These are phyloP conservation scores for Myripristis jacobus DNA, from an alignment of 2,797 vertebrate species.

Conservation along the genomic window DNA sequence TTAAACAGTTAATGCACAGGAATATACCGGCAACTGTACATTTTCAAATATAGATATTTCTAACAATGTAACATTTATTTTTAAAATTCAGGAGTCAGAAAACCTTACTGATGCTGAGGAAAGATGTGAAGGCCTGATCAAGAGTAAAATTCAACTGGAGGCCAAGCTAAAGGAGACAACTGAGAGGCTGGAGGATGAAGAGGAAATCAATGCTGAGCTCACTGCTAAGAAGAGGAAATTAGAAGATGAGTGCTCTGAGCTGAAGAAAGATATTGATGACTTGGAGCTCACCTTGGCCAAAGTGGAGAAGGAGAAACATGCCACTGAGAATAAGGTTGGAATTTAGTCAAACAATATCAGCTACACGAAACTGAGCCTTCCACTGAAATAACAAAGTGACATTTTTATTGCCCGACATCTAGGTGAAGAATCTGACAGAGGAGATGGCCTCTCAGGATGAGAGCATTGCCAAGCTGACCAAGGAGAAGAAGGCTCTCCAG, in stretches of 20 bases:
- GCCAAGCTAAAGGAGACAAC: conserved; percentile 89
- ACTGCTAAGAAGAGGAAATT: conserved; percentile 89
- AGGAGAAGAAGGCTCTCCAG: conserved; percentile 81
- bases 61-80: too few relatives aligned
- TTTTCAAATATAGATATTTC: too few relatives aligned
- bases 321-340: conserved; percentile 91
- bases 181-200: conserved; percentile 88
- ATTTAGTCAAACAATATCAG: background rate
- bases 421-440: conserved; percentile 82
- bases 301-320: conserved; percentile 91
- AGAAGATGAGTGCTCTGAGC: conserved; percentile 90
- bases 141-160: conserved; percentile 90
- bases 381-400: background rate
- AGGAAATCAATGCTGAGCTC: conserved; percentile 87
- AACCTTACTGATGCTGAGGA: conserved; percentile 89
- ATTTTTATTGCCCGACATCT: background rate
- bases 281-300: conserved; percentile 90
- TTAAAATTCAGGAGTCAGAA: conserved; percentile 82
- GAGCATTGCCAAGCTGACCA: conserved; percentile 77
- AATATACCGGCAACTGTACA: too few relatives aligned
- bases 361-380: too few relatives aligned
- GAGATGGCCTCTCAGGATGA: conserved; percentile 81
- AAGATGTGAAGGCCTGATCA: conserved; percentile 90
- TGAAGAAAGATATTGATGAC: conserved; percentile 92
- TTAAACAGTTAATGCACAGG: too few relatives aligned